A percentile compares a stretch with the other conserved stretches of the same genome.
phyloP scores from a whole-genome alignment of 2,113 vertebrate species.

The Cephalopholis sonnerati region DNA sequence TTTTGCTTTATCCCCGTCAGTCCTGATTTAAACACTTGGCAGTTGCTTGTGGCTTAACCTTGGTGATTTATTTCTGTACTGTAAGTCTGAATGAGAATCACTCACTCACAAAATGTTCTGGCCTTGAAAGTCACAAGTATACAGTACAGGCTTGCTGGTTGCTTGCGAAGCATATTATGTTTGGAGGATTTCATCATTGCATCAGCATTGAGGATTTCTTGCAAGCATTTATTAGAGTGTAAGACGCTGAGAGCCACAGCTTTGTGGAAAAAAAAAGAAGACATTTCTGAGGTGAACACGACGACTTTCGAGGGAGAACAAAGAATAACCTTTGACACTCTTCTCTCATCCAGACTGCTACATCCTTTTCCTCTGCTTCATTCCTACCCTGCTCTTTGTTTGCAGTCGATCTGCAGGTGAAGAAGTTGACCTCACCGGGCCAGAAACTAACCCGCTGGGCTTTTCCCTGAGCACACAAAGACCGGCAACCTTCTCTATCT shows the following conservation, averaged over 20 bases:
- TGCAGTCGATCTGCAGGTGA: constrained; percentile 66
- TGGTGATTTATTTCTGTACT: not conserved
- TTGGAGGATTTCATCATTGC: constrained; percentile 37
- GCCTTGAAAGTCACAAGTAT: not conserved
- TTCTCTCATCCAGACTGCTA: constrained; percentile 47
- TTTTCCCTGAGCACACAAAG: constrained; percentile 58
- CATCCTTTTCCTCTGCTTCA: constrained; percentile 48
- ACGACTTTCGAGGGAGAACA: constrained; percentile 68
- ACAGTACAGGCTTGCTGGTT: not conserved
- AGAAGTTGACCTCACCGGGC: constrained; percentile 61
- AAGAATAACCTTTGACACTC: constrained; percentile 67
- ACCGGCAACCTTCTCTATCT: constrained; percentile 59
- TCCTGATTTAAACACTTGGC: constrained; percentile 3
- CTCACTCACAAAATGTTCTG: not conserved
- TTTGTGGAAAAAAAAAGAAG: constrained; percentile 25
- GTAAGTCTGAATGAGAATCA: not conserved
- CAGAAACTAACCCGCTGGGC: constrained; percentile 58
- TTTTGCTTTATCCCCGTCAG: constrained; percentile 11
- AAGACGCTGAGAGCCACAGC: constrained; percentile 5
- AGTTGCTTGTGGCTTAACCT: constrained; percentile 8
- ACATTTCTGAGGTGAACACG: constrained; percentile 47
- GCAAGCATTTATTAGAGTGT: constrained; percentile 14
- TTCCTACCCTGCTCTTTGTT: constrained; percentile 62
- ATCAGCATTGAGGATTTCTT: constrained; percentile 40
- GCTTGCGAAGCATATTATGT: not conserved